phyloP scores from a whole-genome alignment of 2,797 vertebrate genomes.

The Rhinatrema bivittatum region DNA sequence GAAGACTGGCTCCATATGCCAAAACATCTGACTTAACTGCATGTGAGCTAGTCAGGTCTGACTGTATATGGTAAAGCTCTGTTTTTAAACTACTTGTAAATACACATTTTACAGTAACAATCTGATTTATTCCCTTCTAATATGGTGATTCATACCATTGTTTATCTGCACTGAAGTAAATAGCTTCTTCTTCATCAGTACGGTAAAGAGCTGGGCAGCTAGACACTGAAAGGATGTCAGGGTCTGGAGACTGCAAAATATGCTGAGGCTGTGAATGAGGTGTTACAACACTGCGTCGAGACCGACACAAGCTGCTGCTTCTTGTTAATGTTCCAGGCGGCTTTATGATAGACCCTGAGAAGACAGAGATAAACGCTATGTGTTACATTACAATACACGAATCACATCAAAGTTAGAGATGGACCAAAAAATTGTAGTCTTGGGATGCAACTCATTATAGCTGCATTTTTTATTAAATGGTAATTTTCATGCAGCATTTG shows the following conservation, averaged over 20 bases:
- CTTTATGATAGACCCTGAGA: slow-evolving; percentile 71
- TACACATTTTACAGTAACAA: too few species aligned
- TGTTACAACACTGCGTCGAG: slow-evolving; percentile 77
- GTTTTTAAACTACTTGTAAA: too few species aligned
- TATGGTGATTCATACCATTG: slow-evolving; percentile 71
- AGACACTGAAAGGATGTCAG: slow-evolving; percentile 91
- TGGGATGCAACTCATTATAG: too few species aligned
- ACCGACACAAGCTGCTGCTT: slow-evolving; percentile 88
- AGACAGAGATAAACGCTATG: slow-evolving; percentile 4
- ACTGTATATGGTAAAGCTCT: too few species aligned
- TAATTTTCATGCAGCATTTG: too few species aligned
- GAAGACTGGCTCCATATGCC: too few species aligned
- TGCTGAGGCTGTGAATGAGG: slow-evolving; percentile 66
- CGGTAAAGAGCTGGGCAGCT: slow-evolving; percentile 80
- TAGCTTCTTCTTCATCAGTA: slow-evolving; percentile 82
- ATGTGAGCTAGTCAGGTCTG: too few species aligned
- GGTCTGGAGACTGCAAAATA: slow-evolving; percentile 79
- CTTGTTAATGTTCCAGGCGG: slow-evolving; percentile 64
- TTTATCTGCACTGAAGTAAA: slow-evolving; percentile 85
- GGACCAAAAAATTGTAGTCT: too few species aligned
- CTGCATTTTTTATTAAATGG: too few species aligned
- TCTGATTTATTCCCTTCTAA: too few species aligned
- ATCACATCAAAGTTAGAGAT: too few species aligned
- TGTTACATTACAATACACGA: not conserved
- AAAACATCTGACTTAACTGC: too few species aligned